Conservation (phyloP, 2,113 vertebrate species). For the Elachura formosa region DNA sequence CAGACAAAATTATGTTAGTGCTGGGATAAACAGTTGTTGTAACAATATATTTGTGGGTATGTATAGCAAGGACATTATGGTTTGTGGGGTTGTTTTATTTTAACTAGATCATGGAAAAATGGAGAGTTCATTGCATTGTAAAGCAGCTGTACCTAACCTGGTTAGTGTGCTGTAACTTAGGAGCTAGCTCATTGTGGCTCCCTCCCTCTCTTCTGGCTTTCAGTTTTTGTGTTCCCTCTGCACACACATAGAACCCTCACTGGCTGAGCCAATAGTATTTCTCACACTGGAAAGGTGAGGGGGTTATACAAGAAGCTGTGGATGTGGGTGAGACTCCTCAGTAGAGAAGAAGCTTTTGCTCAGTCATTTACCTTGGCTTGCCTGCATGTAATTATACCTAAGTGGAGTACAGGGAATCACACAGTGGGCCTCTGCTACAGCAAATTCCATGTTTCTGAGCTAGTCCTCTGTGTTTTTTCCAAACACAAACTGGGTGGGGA, state of each 20-base stretch:
- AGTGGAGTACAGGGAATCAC: not conserved
- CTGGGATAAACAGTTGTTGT: not conserved
- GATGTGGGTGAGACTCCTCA: not conserved
- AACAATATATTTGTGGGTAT: not conserved
- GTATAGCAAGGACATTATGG: not conserved
- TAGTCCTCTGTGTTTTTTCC: not conserved
- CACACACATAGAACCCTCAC: not conserved
- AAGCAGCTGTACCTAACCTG: not conserved
- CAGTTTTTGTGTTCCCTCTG: not conserved
- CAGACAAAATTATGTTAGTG: not conserved
- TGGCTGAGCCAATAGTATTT: not conserved
- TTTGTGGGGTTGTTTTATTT: not conserved
- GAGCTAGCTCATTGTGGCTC: not conserved
- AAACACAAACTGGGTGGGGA: not conserved
- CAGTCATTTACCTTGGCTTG: not conserved
- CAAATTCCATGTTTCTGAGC: not conserved
- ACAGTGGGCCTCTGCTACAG: not conserved
- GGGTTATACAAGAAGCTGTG: not conserved
- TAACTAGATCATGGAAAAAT: not conserved
- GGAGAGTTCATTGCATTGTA: not conserved
- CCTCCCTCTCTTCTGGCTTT: not conserved
- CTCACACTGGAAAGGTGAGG: not conserved
- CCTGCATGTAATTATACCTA: not conserved
- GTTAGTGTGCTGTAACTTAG: not conserved
- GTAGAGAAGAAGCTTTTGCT: not conserved